Evolutionary conservation across 1,140 invertebrate species (phyloP), one percentile per base, ranked within the genome.

Genomic region (Scaptomyza montana): DNA sequence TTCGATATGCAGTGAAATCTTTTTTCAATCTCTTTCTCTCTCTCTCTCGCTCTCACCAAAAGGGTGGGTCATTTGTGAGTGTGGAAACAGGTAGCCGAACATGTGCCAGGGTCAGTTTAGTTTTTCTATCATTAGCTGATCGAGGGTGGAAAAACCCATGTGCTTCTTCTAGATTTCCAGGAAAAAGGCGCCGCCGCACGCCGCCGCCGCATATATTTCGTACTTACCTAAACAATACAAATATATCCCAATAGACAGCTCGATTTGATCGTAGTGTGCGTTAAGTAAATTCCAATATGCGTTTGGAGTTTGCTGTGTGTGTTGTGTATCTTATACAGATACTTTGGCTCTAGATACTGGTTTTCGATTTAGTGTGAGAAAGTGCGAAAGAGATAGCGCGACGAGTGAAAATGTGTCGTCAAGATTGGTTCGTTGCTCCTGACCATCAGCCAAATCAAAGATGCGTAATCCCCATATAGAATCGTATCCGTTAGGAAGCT

Each of bases 231-330:
- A 9, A 43, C 12, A 43, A n/a, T n/a, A 43, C 12, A 43, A 43
- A 43, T 43, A 43, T 43, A 43, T 43, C 39, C 39, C 56, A 51
- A 28, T 47, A 46, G 45, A 25, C 47, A 28, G 9, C 45, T 39
- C 10, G 30, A 19, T 46, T 50, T 62, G 43, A 1, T 50, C 39
- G 56, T 53, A 36, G 47, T 49, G 49, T 62, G 33, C 33, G 16
- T 54, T n/a, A 80, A 77, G 73, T 82, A 89, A 87, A 82, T 87
- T 87, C 84, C 84, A 87, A 87, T 87, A 89, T 87, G 84, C 81
- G 82, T 66, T 78, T 54, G 50, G 47, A 45, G 39, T 39, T 10
- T 10, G 21, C 64, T 45, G 30, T 30, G 30, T 45, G 21, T 25
- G 21, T 70, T 30, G 61, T 70, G 79, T 89, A 89, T 87, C 84